A percentile compares a stretch with the other conserved stretches of the same genome.
Evolutionary conservation across 2,113 vertebrate species (phyloP).

Genomic region (Cygnus atratus): DNA sequence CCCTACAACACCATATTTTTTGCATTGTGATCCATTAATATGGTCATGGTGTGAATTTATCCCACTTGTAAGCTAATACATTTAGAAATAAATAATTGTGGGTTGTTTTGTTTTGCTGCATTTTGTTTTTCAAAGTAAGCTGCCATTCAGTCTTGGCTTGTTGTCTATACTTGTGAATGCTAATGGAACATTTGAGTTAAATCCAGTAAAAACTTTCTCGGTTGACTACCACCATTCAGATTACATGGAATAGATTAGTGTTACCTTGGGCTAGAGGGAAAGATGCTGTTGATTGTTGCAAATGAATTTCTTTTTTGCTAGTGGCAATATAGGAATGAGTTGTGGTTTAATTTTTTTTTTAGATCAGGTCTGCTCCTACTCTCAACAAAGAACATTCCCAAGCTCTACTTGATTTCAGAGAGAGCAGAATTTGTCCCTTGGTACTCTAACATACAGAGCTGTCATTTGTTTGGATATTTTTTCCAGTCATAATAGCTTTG

Average conservation of each 20-base stretch:
- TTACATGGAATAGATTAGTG: neutral
- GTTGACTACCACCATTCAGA: neutral
- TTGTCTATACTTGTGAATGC: neutral
- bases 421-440: constrained; percentile 8
- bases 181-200: neutral
- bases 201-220: neutral
- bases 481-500: constrained; percentile 32
- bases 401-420: neutral
- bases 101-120: neutral
- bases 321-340: neutral
- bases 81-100: neutral
- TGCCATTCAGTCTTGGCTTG: neutral
- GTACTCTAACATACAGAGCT: neutral
- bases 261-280: neutral
- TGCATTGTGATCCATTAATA: neutral
- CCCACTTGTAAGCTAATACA: neutral
- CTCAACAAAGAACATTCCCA: neutral
- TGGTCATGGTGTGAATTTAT: neutral
- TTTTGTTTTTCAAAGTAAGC: neutral
- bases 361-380: neutral
- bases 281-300: neutral
- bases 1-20: neutral
- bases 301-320: neutral
- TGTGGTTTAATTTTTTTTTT: neutral
- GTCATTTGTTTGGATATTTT: constrained; percentile 39